Conservation (phyloP, 2,888 invertebrate genomes). For the Embidobia sp. region DNA sequence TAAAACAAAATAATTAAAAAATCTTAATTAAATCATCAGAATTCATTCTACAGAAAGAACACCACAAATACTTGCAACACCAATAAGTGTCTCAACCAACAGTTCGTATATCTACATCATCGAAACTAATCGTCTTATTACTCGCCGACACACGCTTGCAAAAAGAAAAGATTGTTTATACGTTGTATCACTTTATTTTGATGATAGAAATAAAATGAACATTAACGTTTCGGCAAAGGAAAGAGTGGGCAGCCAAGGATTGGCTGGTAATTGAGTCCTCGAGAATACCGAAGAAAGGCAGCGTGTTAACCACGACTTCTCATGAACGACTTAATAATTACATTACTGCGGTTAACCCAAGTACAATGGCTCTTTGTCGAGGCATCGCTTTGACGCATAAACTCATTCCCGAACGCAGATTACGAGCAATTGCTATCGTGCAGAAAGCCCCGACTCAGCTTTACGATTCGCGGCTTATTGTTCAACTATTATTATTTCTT, state of each 20-base stretch:
- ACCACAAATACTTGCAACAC: no score
- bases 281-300: slow-evolving; percentile 66
- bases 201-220: slow-evolving; percentile 54
- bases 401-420: slow-evolving; percentile 56
- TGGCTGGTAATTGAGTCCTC: slow-evolving; percentile 75
- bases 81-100: slow-evolving; percentile 18
- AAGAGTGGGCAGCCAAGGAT: slow-evolving; percentile 66
- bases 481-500: slow-evolving; percentile 50
- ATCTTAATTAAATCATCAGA: slow-evolving; percentile 10
- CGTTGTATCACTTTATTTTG: slow-evolving; percentile 50
- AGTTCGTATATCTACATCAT: slow-evolving; percentile 8
- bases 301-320: slow-evolving; percentile 66
- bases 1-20: not conserved
- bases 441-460: slow-evolving; percentile 60
- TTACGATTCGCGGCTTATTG: slow-evolving; percentile 69
- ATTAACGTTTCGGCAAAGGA: slow-evolving; percentile 36
- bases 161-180: slow-evolving; percentile 36
- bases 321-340: slow-evolving; percentile 73
- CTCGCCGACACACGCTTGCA: not conserved
- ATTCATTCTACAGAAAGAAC: slow-evolving; percentile 7
- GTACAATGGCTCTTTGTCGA: slow-evolving; percentile 77
- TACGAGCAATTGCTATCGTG: slow-evolving; percentile 56
- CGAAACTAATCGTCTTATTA: slow-evolving; percentile 21
- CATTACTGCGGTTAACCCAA: slow-evolving; percentile 70
- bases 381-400: slow-evolving; percentile 63